These are phyloP conservation scores for Unio delphinus DNA, from an alignment of 2,888 invertebrate species.

Conservation along the genomic window DNA sequence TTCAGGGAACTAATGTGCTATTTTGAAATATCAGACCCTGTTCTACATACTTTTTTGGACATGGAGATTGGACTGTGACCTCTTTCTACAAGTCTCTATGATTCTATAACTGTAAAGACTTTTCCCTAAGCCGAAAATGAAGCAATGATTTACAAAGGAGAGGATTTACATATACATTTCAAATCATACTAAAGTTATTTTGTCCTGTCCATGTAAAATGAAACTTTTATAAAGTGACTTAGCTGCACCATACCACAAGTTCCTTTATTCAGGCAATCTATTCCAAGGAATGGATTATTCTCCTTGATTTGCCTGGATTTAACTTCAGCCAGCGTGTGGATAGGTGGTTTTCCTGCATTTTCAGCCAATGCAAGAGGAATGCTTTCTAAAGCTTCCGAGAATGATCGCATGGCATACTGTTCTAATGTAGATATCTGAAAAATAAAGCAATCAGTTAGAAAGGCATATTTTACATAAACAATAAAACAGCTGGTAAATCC, in stretches of 20 bases:
- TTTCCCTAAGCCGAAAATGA: too few relatives aligned
- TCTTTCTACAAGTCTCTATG: too few relatives aligned
- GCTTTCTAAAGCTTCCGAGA: conserved; percentile 94
- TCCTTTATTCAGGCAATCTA: conserved; percentile 94
- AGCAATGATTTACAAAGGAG: too few relatives aligned
- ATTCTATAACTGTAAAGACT: too few relatives aligned
- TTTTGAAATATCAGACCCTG: too few relatives aligned
- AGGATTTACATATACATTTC: neutral
- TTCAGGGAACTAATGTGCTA: too few relatives aligned
- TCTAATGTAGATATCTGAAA: conserved; percentile 84
- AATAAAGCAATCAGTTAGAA: conserved; percentile 10
- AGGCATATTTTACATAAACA: neutral
- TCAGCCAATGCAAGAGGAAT: conserved; percentile 97
- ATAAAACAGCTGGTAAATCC: neutral
- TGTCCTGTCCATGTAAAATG: neutral
- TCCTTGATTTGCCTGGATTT: conserved; percentile 90
- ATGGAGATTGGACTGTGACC: too few relatives aligned
- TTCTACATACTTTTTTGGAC: too few relatives aligned
- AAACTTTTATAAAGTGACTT: neutral
- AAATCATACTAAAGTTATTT: neutral
- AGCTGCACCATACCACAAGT: conserved; percentile 72
- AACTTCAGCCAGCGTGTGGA: conserved; percentile 88
- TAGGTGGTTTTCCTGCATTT: conserved; percentile 94
- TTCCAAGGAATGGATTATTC: conserved; percentile 89
- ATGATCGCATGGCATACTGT: conserved; percentile 96